A percentile compares a stretch with the other conserved stretches of the same genome.
Conservation (phyloP, 1,140 invertebrate genomes). For the Drosophila triauraria region DNA sequence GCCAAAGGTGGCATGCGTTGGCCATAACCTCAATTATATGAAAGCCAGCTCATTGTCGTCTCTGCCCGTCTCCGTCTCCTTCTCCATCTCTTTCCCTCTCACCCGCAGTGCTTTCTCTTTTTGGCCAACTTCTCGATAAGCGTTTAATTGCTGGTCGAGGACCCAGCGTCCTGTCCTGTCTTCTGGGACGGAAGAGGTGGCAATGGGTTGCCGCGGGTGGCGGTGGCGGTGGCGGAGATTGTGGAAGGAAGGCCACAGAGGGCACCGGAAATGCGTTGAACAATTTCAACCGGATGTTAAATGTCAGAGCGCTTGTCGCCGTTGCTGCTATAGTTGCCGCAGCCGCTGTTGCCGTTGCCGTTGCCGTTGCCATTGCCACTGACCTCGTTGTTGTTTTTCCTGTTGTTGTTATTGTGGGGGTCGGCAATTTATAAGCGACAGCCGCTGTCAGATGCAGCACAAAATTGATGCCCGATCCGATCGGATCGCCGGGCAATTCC, state of each 20-base stretch:
- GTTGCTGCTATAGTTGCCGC: constrained; percentile 25
- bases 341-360: not conserved
- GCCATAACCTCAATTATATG: constrained; percentile 73
- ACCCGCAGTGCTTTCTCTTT: constrained; percentile 23
- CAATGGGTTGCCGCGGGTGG: too few relatives aligned
- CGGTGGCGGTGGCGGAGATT: not conserved
- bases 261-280: constrained; percentile 66
- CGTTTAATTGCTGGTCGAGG: constrained; percentile 79
- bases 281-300: constrained; percentile 78
- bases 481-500: constrained; percentile 33
- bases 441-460: constrained; percentile 44
- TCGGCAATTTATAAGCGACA: constrained; percentile 66
- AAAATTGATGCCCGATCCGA: constrained; percentile 60
- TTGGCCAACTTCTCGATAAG: constrained; percentile 73
- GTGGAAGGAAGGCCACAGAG: constrained; percentile 22
- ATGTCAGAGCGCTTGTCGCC: constrained; percentile 71
- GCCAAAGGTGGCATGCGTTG: constrained; percentile 45
- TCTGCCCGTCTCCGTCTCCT: not conserved
- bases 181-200: constrained; percentile 32
- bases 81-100: constrained; percentile 10
- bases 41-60: constrained; percentile 55
- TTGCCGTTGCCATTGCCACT: not conserved
- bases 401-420: constrained; percentile 30
- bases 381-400: constrained; percentile 10
- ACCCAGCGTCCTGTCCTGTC: constrained; percentile 27